Percentiles rank a stretch among this genome's conserved stretches.
phyloP scores from a whole-genome alignment of 2,113 vertebrate genomes.

The Cyprinodon tularosa region DNA sequence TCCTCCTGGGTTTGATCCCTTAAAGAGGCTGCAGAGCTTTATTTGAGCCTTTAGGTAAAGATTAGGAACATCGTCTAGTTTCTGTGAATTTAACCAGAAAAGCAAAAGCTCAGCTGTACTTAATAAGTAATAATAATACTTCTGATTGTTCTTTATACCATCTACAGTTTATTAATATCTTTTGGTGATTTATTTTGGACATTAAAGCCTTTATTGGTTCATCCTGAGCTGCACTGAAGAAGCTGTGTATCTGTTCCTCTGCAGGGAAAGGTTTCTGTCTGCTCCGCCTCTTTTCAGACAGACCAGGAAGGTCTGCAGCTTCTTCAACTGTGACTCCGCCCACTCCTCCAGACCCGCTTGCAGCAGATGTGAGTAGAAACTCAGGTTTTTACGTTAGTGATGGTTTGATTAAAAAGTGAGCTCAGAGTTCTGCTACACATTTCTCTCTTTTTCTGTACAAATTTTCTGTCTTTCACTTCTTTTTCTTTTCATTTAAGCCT shows the following conservation, averaged over 20 bases:
- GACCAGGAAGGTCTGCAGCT: conserved; percentile 87
- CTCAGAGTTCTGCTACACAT: background rate
- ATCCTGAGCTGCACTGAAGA: no score
- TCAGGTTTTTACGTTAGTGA: background rate
- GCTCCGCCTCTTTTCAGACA: conserved; percentile 88
- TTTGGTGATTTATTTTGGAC: no score
- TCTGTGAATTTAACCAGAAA: background rate
- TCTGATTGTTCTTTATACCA: no score
- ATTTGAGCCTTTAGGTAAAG: background rate
- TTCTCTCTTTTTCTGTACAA: background rate
- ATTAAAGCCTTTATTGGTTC: no score
- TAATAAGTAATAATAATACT: no score
- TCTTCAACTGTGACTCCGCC: conserved; percentile 85
- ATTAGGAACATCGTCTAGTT: background rate
- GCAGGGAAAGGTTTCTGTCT: conserved; percentile 85
- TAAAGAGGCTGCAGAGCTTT: no score
- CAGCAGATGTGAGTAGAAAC: conserved; percentile 83
- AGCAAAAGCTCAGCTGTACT: background rate
- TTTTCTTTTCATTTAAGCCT: background rate
- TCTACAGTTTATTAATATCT: no score
- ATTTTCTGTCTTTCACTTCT: background rate
- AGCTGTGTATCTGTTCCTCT: background rate
- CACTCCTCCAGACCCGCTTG: conserved; percentile 80
- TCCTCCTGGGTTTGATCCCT: no score
- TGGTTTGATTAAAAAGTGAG: background rate